These are phyloP conservation scores for Gonioctena quinquepunctata DNA, from an alignment of 1,140 invertebrate genomes.

Conservation along the genomic window DNA sequence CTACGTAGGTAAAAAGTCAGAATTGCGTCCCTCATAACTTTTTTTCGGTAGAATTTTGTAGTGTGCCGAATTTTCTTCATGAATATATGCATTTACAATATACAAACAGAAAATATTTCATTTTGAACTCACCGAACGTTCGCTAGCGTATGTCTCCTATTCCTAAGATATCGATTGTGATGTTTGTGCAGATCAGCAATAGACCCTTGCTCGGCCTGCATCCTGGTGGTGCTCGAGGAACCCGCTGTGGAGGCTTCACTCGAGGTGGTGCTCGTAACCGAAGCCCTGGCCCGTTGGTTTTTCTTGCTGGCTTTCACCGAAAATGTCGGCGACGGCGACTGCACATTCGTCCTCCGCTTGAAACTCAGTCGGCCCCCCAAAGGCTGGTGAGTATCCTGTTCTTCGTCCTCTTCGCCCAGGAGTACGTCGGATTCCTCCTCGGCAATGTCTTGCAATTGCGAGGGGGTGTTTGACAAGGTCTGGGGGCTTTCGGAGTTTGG, in stretches of 20 bases:
- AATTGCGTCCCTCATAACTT: no score
- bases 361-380: conserved; percentile 38
- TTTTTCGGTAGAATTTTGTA: no score
- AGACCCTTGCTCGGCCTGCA: conserved; percentile 87
- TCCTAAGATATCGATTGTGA: conserved; percentile 79
- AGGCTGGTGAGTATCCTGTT: conserved; percentile 39
- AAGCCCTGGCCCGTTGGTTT: conserved; percentile 39
- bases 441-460: conserved; percentile 50
- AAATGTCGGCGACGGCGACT: conserved; percentile 49
- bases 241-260: conserved; percentile 44
- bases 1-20: no score
- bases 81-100: no score
- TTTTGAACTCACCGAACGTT: conserved; percentile 88
- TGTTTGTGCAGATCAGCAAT: conserved; percentile 85
- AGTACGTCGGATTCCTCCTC: conserved; percentile 50
- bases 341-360: conserved; percentile 47
- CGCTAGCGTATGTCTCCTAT: conserved; percentile 80
- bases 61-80: no score
- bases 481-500: conserved; percentile 25
- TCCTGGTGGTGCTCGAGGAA: conserved; percentile 60
- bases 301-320: conserved; percentile 44
- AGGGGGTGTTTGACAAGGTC: conserved; percentile 45
- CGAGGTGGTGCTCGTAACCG: conserved; percentile 27
- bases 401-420: conserved; percentile 35
- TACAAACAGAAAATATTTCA: no score